Percentiles rank a stretch among this genome's conserved stretches.
These are phyloP conservation scores for Austrolebias charrua DNA, from an alignment of 2,797 vertebrate genomes.

Conservation along the genomic window DNA sequence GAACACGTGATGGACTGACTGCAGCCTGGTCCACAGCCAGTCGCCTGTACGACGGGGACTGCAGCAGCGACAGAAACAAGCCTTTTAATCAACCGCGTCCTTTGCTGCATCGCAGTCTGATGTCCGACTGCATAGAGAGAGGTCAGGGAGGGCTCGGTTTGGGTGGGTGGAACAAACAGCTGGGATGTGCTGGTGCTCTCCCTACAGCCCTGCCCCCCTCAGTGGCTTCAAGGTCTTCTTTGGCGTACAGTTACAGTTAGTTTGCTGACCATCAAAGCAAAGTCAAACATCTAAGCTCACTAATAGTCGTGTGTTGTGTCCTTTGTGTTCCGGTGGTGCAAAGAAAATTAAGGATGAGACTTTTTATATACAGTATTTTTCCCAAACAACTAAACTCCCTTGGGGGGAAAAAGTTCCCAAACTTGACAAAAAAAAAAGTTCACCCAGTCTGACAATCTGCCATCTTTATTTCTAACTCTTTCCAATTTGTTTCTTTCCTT, in stretches of 20 bases:
- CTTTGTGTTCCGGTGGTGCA: constrained; percentile 30
- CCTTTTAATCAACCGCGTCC: constrained; percentile 73
- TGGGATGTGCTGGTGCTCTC: constrained; percentile 47
- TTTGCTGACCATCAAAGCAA: constrained; percentile 60
- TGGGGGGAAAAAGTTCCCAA: constrained; percentile 39
- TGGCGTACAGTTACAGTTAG: constrained; percentile 58
- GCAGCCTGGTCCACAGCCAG: constrained; percentile 23
- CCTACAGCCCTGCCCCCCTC: constrained; percentile 37
- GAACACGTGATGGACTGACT: constrained; percentile 51
- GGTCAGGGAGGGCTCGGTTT: constrained; percentile 62
- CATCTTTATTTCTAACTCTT: constrained; percentile 10
- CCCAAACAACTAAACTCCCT: constrained; percentile 48
- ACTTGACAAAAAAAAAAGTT: constrained; percentile 34
- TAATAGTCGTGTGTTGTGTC: constrained; percentile 45
- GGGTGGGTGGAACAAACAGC: constrained; percentile 72
- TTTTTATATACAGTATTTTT: constrained; percentile 30
- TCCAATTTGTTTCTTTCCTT: constrained; percentile 20
- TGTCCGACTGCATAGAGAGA: constrained; percentile 66
- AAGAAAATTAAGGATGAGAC: constrained; percentile 23
- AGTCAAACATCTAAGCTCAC: constrained; percentile 43
- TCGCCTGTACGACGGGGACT: constrained; percentile 54
- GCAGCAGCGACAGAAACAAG: constrained; percentile 46
- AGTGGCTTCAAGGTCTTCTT: constrained; percentile 63
- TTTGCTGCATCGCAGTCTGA: constrained; percentile 53
- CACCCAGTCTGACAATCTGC: constrained; percentile 10